These are phyloP conservation scores for Vulpes lagopus DNA, from an alignment of 2,113 vertebrate species.

Conservation along the genomic window DNA sequence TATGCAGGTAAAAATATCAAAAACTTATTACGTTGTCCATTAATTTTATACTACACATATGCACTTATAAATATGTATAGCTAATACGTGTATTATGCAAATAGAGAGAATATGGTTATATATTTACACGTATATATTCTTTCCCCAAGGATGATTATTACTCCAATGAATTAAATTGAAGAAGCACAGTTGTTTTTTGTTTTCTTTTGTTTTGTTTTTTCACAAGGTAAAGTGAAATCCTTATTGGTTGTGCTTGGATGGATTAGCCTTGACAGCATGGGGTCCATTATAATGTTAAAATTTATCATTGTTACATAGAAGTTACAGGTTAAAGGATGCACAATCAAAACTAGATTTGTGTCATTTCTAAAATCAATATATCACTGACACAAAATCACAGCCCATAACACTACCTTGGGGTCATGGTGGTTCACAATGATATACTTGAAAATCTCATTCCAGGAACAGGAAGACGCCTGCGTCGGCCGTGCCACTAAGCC, in stretches of 20 bases:
- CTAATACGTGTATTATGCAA: background rate
- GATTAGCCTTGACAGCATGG: background rate
- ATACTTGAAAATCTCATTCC: background rate
- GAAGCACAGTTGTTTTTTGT: background rate
- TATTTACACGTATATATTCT: fast-evolving
- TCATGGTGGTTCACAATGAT: background rate
- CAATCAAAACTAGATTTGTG: background rate
- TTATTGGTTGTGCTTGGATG: background rate
- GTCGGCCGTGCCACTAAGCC: fast-evolving
- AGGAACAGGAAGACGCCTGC: background rate
- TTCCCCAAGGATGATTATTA: background rate
- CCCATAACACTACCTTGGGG: background rate
- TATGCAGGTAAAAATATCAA: background rate
- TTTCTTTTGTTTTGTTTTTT: background rate
- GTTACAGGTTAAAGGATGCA: slow-evolving; percentile 25
- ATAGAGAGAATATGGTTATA: background rate
- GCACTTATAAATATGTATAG: background rate
- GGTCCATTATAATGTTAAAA: background rate
- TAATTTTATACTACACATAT: background rate
- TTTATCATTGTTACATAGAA: background rate
- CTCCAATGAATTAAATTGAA: background rate
- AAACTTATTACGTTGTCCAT: background rate
- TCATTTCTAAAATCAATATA: slow-evolving; percentile 56
- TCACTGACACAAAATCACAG: slow-evolving; percentile 51
- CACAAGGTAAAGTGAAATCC: background rate